Evolutionary conservation across 1,140 invertebrate genomes (phyloP).

Genomic region (Drosophila varians): DNA sequence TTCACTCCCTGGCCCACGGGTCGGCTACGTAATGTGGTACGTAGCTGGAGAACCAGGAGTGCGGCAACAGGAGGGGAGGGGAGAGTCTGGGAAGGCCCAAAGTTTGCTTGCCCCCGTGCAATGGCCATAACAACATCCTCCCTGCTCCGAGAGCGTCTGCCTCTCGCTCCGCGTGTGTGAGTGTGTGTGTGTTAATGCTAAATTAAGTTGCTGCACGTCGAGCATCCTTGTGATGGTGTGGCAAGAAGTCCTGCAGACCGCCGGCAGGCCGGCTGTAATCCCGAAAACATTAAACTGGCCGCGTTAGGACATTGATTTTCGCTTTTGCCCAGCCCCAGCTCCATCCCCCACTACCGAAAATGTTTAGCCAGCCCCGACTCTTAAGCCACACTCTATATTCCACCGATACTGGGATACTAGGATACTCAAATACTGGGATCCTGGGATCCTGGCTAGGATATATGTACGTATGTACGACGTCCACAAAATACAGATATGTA

Average conservation of each 20-base stretch:
- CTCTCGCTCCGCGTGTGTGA: not conserved
- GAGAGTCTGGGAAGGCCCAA: not conserved
- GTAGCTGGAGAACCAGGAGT: conserved; percentile 22
- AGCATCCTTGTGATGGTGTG: not conserved
- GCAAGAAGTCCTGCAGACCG: conserved; percentile 9
- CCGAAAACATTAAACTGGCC: conserved; percentile 49
- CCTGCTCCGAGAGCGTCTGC: not conserved
- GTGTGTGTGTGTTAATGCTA: conserved; percentile 51
- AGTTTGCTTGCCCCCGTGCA: conserved; percentile 20
- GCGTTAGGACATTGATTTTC: conserved; percentile 54
- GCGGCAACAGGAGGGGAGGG: not conserved
- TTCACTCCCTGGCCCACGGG: conserved; percentile 8
- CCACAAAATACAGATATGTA: not conserved
- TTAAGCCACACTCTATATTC: conserved; percentile 7
- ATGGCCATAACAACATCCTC: conserved; percentile 18
- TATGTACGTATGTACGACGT: not conserved
- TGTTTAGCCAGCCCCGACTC: conserved; percentile 27
- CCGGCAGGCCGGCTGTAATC: conserved; percentile 43
- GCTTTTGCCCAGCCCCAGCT: conserved; percentile 20
- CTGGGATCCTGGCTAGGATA: not conserved
- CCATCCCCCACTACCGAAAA: not conserved
- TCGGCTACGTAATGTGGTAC: conserved; percentile 50
- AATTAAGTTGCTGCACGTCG: conserved; percentile 54
- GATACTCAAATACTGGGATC: no score
- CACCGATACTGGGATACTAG: not conserved